These are phyloP conservation scores for Syrmaticus mikado DNA, from an alignment of 2,113 vertebrate genomes.

Conservation along the genomic window DNA sequence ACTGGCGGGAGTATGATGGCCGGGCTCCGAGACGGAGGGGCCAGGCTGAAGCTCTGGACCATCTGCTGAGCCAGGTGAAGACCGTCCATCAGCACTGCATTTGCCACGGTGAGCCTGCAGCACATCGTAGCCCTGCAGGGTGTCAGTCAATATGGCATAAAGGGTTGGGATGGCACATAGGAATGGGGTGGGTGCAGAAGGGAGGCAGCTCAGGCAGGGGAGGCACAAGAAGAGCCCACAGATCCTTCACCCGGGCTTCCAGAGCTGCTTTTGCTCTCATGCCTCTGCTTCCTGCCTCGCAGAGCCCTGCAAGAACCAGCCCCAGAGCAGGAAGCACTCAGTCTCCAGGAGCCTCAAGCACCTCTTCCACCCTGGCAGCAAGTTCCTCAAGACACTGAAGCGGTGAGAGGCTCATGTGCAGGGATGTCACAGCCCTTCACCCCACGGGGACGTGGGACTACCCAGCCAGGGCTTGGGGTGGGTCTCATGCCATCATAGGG, in stretches of 20 bases:
- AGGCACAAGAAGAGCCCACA: neutral
- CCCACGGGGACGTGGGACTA: rapidly evolving
- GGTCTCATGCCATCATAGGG: neutral
- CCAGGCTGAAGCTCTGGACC: slow-evolving; percentile 86
- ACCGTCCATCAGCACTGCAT: slow-evolving; percentile 86
- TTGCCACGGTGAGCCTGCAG: slow-evolving; percentile 85
- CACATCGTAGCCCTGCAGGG: rapidly evolving
- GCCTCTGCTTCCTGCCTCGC: slow-evolving; percentile 37
- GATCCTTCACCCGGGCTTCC: rapidly evolving
- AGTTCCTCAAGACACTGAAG: slow-evolving; percentile 91
- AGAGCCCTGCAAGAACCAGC: slow-evolving; percentile 87
- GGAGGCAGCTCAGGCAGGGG: neutral
- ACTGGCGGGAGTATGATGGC: slow-evolving; percentile 87
- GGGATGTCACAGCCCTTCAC: too few species aligned
- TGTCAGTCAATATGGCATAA: neutral
- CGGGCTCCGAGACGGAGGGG: slow-evolving; percentile 80
- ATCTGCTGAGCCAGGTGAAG: slow-evolving; percentile 88
- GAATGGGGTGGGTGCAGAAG: neutral
- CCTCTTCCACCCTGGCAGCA: slow-evolving; percentile 90
- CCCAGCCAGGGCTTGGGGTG: rapidly evolving
- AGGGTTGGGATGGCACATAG: too few species aligned
- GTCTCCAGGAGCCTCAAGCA: slow-evolving; percentile 89
- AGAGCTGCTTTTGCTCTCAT: neutral
- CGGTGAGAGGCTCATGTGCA: slow-evolving; percentile 73
- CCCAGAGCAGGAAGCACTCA: slow-evolving; percentile 88